Evolutionary conservation across 2,888 invertebrate species (phyloP), one percentile per base, ranked within the genome.

Genomic region (Acrobasis repandana): DNA sequence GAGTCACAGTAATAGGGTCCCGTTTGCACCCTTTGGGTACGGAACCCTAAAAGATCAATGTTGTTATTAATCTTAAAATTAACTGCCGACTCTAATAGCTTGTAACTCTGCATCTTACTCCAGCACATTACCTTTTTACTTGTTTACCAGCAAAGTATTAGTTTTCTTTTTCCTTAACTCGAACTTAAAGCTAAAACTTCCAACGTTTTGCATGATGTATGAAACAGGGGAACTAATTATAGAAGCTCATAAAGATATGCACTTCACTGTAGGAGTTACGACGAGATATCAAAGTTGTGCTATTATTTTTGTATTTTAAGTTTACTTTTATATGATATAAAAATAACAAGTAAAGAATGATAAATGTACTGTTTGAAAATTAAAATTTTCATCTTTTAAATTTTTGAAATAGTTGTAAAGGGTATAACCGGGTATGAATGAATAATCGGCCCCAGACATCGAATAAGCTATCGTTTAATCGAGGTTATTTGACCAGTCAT

Each of bases 101-200:
- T 14, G n/a, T 62, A 65, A 61, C 61, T 65, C 62, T 67, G 65
- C 9, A 43, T 43, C 43, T 43, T 43, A 10, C 14, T 43, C 11
- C 43, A 65, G 59, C 75, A 76, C 73, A 76, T 67, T 72, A 75
- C 72, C 67, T 73, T 77, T 74, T 79, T 72, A 74, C 67, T 76
- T 72, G 73, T 73, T 77, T 72, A 69, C 70, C 66, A 73, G 73
- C 73, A 76, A 80, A 77, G 75, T 80, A 73, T 75, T 79, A 80
- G 71, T 51, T 76, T 79, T 79, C 62, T 63, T 65, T 67, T 67
- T 64, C 60, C 65, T 67, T 63, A 65, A 64, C 65, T 60, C 65
- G 57, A 64, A 61, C 60, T 62, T 63, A 33, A 56, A 51, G 54
- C 51, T 56, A 61, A 61, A 48, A 61, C 61, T 34, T 56, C 18